These are phyloP conservation scores for Cromileptes altivelis DNA, from an alignment of 2,113 vertebrate genomes.

Conservation along the genomic window DNA sequence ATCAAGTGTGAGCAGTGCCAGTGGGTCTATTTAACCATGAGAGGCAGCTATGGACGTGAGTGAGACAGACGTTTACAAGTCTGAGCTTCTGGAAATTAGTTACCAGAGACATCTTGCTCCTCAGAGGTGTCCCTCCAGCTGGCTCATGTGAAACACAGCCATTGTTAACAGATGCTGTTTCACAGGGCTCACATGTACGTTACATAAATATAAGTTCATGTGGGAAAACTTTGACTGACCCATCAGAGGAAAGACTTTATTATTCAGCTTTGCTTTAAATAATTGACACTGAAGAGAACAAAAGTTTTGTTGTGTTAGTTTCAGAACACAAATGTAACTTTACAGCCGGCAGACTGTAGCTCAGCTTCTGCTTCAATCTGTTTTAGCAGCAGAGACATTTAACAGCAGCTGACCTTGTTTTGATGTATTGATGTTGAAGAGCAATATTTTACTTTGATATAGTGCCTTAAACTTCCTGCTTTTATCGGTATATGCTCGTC, in stretches of 20 bases:
- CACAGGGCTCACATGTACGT: background rate
- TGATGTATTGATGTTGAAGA: constrained; percentile 6
- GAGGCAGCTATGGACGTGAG: background rate
- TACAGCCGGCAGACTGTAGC: background rate
- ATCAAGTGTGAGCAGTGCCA: background rate
- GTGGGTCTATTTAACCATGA: background rate
- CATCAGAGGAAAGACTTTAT: background rate
- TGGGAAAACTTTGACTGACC: background rate
- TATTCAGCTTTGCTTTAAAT: background rate
- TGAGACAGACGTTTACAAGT: background rate
- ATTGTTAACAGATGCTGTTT: background rate
- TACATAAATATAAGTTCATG: background rate
- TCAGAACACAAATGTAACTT: background rate
- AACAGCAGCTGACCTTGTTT: constrained; percentile 10
- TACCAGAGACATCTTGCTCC: background rate
- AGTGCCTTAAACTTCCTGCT: background rate
- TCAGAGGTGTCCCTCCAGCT: background rate
- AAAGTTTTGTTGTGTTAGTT: background rate
- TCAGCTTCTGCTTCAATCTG: background rate
- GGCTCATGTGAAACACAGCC: background rate
- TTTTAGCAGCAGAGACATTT: background rate
- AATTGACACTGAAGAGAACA: background rate
- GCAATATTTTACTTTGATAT: constrained; percentile 6
- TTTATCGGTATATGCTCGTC: background rate
- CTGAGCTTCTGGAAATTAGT: background rate